Base-by-base conservation (phyloP, 2,113 vertebrate genomes). In the Oceanodroma tethys region DNA sequence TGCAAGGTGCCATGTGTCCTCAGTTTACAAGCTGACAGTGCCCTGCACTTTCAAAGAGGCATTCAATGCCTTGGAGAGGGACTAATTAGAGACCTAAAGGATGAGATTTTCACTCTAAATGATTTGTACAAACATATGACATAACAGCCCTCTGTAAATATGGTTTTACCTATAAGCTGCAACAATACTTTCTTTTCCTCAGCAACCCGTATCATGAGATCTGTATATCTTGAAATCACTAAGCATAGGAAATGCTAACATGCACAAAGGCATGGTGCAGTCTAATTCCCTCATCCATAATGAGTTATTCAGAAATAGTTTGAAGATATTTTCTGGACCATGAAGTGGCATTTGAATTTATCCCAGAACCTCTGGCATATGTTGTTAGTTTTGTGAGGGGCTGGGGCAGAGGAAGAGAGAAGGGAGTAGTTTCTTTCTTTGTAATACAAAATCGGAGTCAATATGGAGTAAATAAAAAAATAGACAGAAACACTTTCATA, bases 181-280 rank as follows among this genome's bases (percentile, higher is more conserved):
- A 68, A 30, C 0, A 8, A 63, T n/a, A 14, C 4, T 60, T 82
- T 22, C 11, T 67, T 73, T 68, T 43, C 36, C 43, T 94, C 48
- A 59, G 47, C n/a, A 83, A 26, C 23, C 13, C 15, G 1, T 75
- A 10, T 53, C 0, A 0, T n/a, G 40, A 60, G 53, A 42, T 58
- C 65, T 9, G 4, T 29, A 1, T 55, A 25, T 78, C n/a, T 45
- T 50, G 52, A 74, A 58, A 48, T 10, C 2, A 1, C 23, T 75
- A 29, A 86, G 36, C 26, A 18, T 0, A 32, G n/a, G 56, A 76
- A 66, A 60, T 43, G 36, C 74, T 68, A 62, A 29, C 13, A 13
- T 1, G 2, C 48, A 60, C 27, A 56, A 63, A 80, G 21, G 16
- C 23, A 30, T 19, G 15, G 18, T 53, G 21, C 38, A 66, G n/a